Evolutionary conservation across 2,113 vertebrate species (phyloP), one percentile per base, ranked within the genome.

Genomic region (Eonycteris spelaea): DNA sequence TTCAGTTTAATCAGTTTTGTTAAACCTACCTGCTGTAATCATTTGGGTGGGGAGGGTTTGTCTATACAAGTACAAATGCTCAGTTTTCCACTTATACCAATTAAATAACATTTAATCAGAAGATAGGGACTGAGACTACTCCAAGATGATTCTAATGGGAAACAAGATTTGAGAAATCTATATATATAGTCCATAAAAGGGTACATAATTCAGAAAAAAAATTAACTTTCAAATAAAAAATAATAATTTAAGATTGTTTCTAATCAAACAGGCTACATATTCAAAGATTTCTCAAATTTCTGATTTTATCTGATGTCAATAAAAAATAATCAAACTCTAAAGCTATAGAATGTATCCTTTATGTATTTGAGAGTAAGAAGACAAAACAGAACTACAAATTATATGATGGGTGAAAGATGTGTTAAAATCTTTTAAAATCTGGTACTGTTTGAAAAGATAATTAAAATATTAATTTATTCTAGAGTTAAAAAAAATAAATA

Each of bases 11-110:
- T 16, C 7, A 86, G 7, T 57, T 33, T 83, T 57, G 3, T 38
- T 55, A 70, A 86, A 90, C 12, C 19, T 71, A 28, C 8, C 19
- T 88, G 3, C 5, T 65, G 7, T n/a, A 80, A 53, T 65, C 19
- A 79, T 6, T 1, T 67, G 26, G 8, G 12, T 10, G 24, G 6
- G 4, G 12, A 1, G 9, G 5, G 0, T 1, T n/a, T 53, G 2
- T n/a, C 33, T 85, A 45, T 61, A 86, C 86, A 94, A 74, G 22
- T 45, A n/a, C 1, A 59, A 11, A 40, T 45, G 5, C 16, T 68
- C 1, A 55, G 14, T 1, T 84, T 88, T 61, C 14, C 75, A 67
- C 19, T 6, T 85, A 67, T 14, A 79, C 45, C 30, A 75, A 35
- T 74, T 40, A 68, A 74, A 65, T 59, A 86, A 18, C 8, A 63